These are phyloP conservation scores for Dorcus parallelipipedus DNA, from an alignment of 2,888 invertebrate genomes.

Conservation along the genomic window DNA sequence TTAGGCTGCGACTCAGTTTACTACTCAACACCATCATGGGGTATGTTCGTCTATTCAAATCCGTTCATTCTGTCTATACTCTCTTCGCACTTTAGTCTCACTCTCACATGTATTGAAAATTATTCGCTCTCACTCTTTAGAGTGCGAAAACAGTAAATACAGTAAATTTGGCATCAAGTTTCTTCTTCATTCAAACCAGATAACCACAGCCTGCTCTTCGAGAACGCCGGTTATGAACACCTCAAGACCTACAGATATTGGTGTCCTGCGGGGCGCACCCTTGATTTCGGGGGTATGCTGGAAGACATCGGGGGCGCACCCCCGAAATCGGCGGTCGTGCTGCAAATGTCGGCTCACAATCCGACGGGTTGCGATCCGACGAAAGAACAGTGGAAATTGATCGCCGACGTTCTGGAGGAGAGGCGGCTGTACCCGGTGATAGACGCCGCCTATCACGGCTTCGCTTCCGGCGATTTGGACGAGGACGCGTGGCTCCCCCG, in stretches of 20 bases:
- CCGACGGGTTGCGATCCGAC: slow-evolving; percentile 97
- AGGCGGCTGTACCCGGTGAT: slow-evolving; percentile 87
- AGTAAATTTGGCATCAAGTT: too few relatives aligned
- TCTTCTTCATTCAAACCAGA: too few relatives aligned
- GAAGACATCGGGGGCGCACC: slow-evolving; percentile 79
- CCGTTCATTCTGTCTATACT: too few relatives aligned
- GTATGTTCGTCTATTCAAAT: too few relatives aligned
- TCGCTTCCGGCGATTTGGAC: slow-evolving; percentile 92
- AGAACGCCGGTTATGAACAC: slow-evolving; percentile 77
- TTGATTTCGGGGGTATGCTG: slow-evolving; percentile 75
- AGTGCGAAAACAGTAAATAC: too few relatives aligned
- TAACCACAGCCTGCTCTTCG: slow-evolving; percentile 56
- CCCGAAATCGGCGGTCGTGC: slow-evolving; percentile 79
- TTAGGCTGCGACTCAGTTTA: slow-evolving; percentile 72
- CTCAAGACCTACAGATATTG: slow-evolving; percentile 88
- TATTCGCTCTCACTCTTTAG: too few relatives aligned
- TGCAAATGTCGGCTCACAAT: slow-evolving; percentile 98
- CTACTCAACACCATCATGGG: slow-evolving; percentile 94
- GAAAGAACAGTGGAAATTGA: slow-evolving; percentile 85
- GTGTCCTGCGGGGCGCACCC: slow-evolving; percentile 64
- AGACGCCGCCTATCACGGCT: slow-evolving; percentile 94
- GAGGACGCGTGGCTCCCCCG: slow-evolving; percentile 90
- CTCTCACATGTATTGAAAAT: too few relatives aligned
- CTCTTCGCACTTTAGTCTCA: too few relatives aligned
- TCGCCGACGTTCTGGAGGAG: slow-evolving; percentile 80